Percentiles rank a stretch among this genome's conserved stretches.
Conservation (phyloP, 2,797 vertebrate genomes). For the Notoglanidium macrostoma region DNA sequence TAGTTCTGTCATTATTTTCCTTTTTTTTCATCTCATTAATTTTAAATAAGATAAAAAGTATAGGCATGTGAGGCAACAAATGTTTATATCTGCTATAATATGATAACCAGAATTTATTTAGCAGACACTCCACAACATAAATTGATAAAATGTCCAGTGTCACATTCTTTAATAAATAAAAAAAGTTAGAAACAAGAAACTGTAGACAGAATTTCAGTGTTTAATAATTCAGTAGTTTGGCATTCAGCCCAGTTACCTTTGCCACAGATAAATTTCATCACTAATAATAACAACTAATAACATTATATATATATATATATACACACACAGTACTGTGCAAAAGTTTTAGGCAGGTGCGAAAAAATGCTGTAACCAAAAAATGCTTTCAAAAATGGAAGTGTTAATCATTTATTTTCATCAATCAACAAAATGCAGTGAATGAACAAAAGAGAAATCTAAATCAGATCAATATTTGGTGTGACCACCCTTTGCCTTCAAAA, state of each 20-base stretch:
- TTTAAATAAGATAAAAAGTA: background rate
- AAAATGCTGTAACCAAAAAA: too few relatives aligned
- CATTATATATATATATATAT: background rate
- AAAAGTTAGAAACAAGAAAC: background rate
- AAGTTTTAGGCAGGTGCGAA: too few relatives aligned
- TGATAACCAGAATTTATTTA: background rate
- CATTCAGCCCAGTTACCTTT: background rate
- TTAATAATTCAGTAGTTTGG: background rate
- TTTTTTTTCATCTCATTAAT: background rate
- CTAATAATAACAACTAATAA: background rate
- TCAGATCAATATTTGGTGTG: conserved; percentile 53
- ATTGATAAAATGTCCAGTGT: background rate
- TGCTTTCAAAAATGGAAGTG: too few relatives aligned
- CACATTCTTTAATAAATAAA: background rate
- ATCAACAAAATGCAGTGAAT: too few relatives aligned
- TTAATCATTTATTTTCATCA: too few relatives aligned
- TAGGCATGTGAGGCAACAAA: background rate
- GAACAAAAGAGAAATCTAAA: conserved; percentile 14
- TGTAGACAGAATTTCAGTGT: background rate
- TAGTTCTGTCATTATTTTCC: background rate
- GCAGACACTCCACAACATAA: background rate
- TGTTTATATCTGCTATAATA: background rate
- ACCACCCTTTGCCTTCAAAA: conserved; percentile 57
- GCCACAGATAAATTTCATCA: background rate
- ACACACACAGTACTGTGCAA: background rate